These are phyloP conservation scores for Synanthedon formicaeformis DNA, from an alignment of 2,888 invertebrate genomes.

Conservation along the genomic window DNA sequence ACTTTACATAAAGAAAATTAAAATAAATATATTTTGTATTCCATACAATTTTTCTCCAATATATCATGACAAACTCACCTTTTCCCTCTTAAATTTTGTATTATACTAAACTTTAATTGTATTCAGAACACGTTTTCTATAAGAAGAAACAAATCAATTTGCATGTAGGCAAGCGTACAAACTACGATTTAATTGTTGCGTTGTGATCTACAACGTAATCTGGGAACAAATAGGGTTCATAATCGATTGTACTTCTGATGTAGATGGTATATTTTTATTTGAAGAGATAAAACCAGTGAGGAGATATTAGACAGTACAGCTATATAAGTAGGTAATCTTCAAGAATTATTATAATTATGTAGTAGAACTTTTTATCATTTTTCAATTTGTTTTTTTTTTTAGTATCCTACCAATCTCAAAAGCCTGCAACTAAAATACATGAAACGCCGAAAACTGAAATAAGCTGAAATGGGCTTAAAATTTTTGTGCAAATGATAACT, in stretches of 20 bases:
- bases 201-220: too few species aligned
- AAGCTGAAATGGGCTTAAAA: too few species aligned
- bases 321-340: not conserved
- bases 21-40: not conserved
- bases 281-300: not conserved
- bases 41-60: not conserved
- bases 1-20: not conserved
- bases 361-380: too few species aligned
- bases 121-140: not conserved
- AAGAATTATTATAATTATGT: too few species aligned
- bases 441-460: too few species aligned
- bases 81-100: not conserved
- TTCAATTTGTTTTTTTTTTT: too few species aligned
- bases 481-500: too few species aligned
- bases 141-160: conserved; percentile 16
- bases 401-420: too few species aligned
- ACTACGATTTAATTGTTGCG: too few species aligned
- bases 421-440: too few species aligned
- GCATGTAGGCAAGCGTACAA: conserved; percentile 37
- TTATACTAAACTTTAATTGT: not conserved
- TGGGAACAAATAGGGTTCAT: conserved; percentile 5
- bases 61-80: not conserved
- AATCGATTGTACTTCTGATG: conserved; percentile 5
- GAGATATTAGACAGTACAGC: not conserved
- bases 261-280: not conserved